phyloP scores from a whole-genome alignment of 2,113 vertebrate genomes.

The Caretta caretta region DNA sequence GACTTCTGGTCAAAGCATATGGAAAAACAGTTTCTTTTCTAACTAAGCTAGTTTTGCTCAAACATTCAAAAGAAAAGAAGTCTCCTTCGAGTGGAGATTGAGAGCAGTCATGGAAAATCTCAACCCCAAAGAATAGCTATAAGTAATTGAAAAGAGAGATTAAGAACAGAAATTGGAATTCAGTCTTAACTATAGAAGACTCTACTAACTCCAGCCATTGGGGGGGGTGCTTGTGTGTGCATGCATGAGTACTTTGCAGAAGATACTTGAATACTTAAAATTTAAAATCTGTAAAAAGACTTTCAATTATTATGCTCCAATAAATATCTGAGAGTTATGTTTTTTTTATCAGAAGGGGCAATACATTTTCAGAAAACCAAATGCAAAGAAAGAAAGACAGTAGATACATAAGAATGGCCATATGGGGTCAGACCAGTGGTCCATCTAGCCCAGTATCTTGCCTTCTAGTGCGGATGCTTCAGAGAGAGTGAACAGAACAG shows the following conservation, averaged over 20 bases:
- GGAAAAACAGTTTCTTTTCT: fast-evolving
- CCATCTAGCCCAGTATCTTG: not conserved
- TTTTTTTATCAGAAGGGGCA: fast-evolving
- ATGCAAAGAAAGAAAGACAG: not conserved
- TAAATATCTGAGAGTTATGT: not conserved
- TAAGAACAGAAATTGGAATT: not conserved
- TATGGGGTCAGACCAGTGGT: not conserved
- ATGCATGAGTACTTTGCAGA: not conserved
- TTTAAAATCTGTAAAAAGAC: not conserved
- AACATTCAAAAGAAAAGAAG: not conserved
- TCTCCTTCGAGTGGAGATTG: fast-evolving
- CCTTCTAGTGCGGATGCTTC: not conserved
- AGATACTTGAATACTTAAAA: not conserved
- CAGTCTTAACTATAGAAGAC: not conserved
- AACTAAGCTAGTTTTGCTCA: not conserved
- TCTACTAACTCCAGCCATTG: not conserved
- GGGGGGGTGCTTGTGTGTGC: not conserved
- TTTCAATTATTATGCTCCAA: not conserved
- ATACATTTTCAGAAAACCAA: not conserved
- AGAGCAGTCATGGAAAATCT: fast-evolving
- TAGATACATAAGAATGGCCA: not conserved
- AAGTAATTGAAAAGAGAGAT: not conserved
- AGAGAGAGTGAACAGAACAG: not conserved
- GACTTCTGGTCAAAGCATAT: fast-evolving
- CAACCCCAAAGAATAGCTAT: not conserved